Evolutionary conservation across 2,888 invertebrate genomes (phyloP).

Genomic region (Drosophila cognata): DNA sequence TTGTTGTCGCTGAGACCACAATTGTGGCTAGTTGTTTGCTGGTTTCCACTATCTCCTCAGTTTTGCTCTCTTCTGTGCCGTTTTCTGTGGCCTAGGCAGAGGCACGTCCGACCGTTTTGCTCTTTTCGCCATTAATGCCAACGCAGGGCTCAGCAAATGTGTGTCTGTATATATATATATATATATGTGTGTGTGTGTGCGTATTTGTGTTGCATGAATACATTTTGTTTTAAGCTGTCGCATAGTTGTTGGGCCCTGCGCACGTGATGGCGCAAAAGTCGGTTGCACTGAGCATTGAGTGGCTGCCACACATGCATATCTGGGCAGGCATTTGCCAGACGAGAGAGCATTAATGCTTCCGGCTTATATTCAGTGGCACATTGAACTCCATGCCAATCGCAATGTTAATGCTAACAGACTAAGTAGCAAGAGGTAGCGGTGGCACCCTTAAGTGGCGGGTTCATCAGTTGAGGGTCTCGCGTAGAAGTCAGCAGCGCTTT

Average conservation of each 20-base stretch:
- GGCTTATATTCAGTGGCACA: conserved; percentile 35
- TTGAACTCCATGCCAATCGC: conserved; percentile 46
- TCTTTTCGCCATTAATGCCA: conserved; percentile 70
- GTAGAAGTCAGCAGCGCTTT: conserved; percentile 37
- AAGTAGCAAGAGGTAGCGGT: conserved; percentile 43
- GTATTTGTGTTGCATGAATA: conserved; percentile 56
- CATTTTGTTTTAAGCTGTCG: conserved; percentile 70
- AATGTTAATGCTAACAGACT: conserved; percentile 28
- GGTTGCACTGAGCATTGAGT: conserved; percentile 11
- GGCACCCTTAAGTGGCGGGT: conserved; percentile 57
- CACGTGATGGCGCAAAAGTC: conserved; percentile 53
- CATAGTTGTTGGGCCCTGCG: conserved; percentile 45
- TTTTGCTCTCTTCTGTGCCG: conserved; percentile 5
- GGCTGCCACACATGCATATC: conserved; percentile 33
- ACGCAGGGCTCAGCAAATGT: conserved; percentile 52
- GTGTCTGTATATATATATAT: background rate
- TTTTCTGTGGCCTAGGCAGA: conserved; percentile 48
- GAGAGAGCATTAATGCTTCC: conserved; percentile 37
- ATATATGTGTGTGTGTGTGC: conserved; percentile 4
- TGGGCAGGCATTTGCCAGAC: conserved; percentile 32
- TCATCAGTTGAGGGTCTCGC: conserved; percentile 45
- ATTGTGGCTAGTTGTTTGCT: conserved; percentile 41
- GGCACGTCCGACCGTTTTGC: conserved; percentile 73
- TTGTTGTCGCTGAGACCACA: conserved; percentile 32
- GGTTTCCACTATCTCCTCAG: conserved; percentile 21